A percentile compares a stretch with the other conserved stretches of the same genome.
These are phyloP conservation scores for Augiades crinisus DNA, from an alignment of 2,888 invertebrate species.

Conservation along the genomic window DNA sequence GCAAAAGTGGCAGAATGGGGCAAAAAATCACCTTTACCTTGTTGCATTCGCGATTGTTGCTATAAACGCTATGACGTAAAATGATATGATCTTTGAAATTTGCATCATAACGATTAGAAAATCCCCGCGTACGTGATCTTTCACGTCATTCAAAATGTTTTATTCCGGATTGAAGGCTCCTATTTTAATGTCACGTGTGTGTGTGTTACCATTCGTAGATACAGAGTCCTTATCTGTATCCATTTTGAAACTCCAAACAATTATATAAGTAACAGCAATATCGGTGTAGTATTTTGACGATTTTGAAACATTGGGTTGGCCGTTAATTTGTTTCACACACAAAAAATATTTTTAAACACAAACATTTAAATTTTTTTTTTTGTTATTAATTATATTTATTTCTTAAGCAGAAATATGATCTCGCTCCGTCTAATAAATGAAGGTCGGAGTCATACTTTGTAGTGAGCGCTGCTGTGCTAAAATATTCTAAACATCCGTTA, in stretches of 20 bases:
- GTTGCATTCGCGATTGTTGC: slow-evolving; percentile 10
- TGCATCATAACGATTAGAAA: slow-evolving; percentile 19
- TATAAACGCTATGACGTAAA: slow-evolving; percentile 12
- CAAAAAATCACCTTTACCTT: slow-evolving; percentile 23
- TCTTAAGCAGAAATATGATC: too few relatives aligned
- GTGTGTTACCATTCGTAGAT: too few relatives aligned
- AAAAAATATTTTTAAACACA: too few relatives aligned
- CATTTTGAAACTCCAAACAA: too few relatives aligned
- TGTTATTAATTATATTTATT: too few relatives aligned
- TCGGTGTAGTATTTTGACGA: too few relatives aligned
- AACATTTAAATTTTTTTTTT: too few relatives aligned
- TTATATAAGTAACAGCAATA: too few relatives aligned
- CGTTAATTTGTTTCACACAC: too few relatives aligned
- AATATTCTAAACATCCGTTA: slow-evolving; percentile 5
- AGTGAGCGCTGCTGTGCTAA: neutral
- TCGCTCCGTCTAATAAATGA: neutral
- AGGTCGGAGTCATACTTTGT: neutral
- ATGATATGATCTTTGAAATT: slow-evolving; percentile 18
- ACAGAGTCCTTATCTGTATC: too few relatives aligned
- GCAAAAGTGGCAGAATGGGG: slow-evolving; percentile 16
- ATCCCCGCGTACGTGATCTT: slow-evolving; percentile 12
- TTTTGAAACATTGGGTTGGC: too few relatives aligned
- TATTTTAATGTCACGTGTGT: too few relatives aligned
- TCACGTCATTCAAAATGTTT: neutral
- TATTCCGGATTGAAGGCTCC: neutral